Percentiles rank a stretch among this genome's conserved stretches.
Conservation (phyloP, 1,140 invertebrate species). For the Hyposmocoma kahamanoa region DNA sequence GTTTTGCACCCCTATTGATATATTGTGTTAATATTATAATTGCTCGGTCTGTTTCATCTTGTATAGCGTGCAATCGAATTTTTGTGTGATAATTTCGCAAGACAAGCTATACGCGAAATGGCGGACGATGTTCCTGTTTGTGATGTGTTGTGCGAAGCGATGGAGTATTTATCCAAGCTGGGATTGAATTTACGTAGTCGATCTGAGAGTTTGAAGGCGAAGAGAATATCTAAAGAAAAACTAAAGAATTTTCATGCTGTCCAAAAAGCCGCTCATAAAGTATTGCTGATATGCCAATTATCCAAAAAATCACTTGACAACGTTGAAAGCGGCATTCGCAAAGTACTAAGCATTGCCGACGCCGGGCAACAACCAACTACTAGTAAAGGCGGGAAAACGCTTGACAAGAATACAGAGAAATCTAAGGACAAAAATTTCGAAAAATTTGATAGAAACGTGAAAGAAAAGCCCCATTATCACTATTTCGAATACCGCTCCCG, state of each 20-base stretch:
- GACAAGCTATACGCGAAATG: conserved; percentile 43
- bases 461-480: conserved; percentile 30
- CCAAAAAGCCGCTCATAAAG: conserved; percentile 53
- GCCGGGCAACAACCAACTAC: conserved; percentile 23
- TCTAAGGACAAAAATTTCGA: no score
- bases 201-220: conserved; percentile 48
- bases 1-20: no score
- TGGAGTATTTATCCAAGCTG: conserved; percentile 63
- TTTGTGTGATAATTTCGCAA: no score
- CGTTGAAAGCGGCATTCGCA: conserved; percentile 52
- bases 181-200: conserved; percentile 49
- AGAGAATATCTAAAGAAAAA: conserved; percentile 49
- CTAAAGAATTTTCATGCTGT: conserved; percentile 50
- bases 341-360: conserved; percentile 32
- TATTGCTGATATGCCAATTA: conserved; percentile 57
- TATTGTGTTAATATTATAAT: no score
- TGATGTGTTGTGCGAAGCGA: conserved; percentile 52
- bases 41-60: no score
- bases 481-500: conserved; percentile 37
- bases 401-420: conserved; percentile 6
- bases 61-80: no score
- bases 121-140: conserved; percentile 48
- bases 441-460: no score
- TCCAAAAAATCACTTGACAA: conserved; percentile 63
- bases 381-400: conserved; percentile 27